Base-by-base conservation (phyloP, 2,113 vertebrate species). In the Hepsetus odoe region DNA sequence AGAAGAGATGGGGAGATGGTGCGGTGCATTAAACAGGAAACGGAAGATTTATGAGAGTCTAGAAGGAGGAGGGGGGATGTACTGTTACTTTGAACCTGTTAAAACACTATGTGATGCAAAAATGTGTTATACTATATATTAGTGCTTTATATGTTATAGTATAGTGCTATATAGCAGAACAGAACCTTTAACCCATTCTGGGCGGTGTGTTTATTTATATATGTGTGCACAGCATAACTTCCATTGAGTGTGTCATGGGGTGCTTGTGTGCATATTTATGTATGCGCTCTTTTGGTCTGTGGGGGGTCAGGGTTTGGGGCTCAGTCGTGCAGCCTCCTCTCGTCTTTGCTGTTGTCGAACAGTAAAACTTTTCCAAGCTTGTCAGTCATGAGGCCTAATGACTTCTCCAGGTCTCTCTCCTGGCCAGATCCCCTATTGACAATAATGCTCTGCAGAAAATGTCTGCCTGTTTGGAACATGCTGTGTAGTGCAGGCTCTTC, bases 361-460 rank as follows among this genome's bases (percentile, higher is more conserved):
- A 88, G 84, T 90, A 89, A 90, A 91, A 86, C 80, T 83, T 91
- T 74, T 91, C 80, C 82, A 86, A 85, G 84, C 73, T 82, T 85
- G 87, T 89, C 86, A 55, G 51, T 90, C 88, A 89, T 83, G 79
- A 83, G 74, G 58, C 44, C 69, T 91, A 90, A 92, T 90, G 90
- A 88, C 83, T 93, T 90, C 76, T 89, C 70, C 90, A 93, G 92
- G 88, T 82, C 59, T 66, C 33, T 42, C 73, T 67, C 51, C 32
- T 24, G 28, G 16, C 64, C 66, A 55, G 66, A 30, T 24, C 85
- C 73, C 84, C 82, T 72, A 51, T 84, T 55, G 82, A 87, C 86
- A 88, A 77, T 87, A 84, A 51, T 76, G 67, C 77, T 82, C 79
- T 80, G 87, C 85, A 89, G 88, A 86, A 71, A 59, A 68, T 16